phyloP scores from a whole-genome alignment of 2,113 vertebrate genomes.

The Phaethornis superciliosus region DNA sequence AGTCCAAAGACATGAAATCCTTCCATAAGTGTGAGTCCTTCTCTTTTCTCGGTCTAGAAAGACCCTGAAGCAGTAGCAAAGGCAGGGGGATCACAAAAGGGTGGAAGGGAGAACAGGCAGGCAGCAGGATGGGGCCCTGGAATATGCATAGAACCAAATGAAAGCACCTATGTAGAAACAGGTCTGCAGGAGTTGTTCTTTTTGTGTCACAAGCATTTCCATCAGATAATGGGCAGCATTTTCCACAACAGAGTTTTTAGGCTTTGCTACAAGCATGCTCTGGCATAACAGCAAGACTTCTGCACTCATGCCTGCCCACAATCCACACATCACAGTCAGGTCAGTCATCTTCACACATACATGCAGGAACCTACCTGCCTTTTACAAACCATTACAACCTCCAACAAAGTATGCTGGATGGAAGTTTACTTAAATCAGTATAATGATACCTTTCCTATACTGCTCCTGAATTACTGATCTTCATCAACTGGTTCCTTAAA shows the following conservation, averaged over 20 bases:
- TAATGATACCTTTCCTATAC: neutral
- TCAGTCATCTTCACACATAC: neutral
- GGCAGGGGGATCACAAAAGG: neutral
- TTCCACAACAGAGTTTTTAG: neutral
- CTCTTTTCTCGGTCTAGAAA: neutral
- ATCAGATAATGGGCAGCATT: neutral
- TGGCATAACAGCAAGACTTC: neutral
- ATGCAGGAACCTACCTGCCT: neutral
- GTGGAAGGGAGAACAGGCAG: neutral
- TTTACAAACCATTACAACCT: neutral
- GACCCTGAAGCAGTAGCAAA: neutral
- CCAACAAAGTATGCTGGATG: neutral
- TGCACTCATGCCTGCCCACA: neutral
- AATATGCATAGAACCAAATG: neutral
- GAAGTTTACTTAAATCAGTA: neutral
- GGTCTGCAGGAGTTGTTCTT: neutral
- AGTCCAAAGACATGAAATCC: neutral
- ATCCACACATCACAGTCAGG: neutral
- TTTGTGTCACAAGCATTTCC: conserved; percentile 11
- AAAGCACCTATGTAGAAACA: neutral
- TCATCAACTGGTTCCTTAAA: conserved; percentile 35
- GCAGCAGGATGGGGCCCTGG: neutral
- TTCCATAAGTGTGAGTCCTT: neutral
- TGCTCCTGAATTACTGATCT: neutral
- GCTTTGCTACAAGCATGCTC: neutral